phyloP scores from a whole-genome alignment of 1,140 invertebrate genomes.

The Phortica variegata region DNA sequence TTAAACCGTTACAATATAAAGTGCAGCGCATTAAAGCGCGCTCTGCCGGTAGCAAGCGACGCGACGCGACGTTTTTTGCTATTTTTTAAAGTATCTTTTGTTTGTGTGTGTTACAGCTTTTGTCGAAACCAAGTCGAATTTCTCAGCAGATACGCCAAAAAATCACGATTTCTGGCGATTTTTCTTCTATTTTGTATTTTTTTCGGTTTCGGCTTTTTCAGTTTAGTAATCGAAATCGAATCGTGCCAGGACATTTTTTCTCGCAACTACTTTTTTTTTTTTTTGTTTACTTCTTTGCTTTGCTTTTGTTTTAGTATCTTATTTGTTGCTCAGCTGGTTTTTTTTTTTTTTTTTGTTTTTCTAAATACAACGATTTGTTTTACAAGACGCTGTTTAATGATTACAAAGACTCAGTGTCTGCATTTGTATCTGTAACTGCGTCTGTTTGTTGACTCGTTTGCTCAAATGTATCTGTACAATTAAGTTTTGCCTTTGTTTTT shows the following conservation, averaged over 20 bases:
- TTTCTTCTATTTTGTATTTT: conserved; percentile 19
- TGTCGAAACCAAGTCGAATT: too few species aligned
- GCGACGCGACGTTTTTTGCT: background rate
- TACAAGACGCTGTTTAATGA: conserved; percentile 53
- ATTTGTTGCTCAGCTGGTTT: conserved; percentile 4
- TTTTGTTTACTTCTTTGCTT: conserved; percentile 36
- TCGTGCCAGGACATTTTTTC: conserved; percentile 41
- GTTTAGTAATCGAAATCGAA: conserved; percentile 27
- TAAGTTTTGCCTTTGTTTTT: conserved; percentile 39
- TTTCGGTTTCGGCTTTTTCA: conserved; percentile 11
- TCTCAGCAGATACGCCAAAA: background rate
- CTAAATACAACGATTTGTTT: conserved; percentile 53
- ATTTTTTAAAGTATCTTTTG: background rate
- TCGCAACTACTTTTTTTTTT: conserved; percentile 46
- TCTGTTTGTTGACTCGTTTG: conserved; percentile 21
- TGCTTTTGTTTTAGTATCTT: conserved; percentile 6
- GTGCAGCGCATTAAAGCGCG: conserved; percentile 43
- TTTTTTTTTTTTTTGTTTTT: conserved; percentile 15
- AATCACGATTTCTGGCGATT: conserved; percentile 31
- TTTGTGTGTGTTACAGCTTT: too few species aligned
- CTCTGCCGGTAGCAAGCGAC: conserved; percentile 21
- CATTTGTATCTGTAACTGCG: background rate
- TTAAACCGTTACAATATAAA: conserved; percentile 57
- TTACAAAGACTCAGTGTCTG: conserved; percentile 40
- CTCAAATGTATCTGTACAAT: conserved; percentile 40